Evolutionary conservation across 2,888 invertebrate genomes (phyloP), one percentile per base, ranked within the genome.

Genomic region (Ethmia dodecea): DNA sequence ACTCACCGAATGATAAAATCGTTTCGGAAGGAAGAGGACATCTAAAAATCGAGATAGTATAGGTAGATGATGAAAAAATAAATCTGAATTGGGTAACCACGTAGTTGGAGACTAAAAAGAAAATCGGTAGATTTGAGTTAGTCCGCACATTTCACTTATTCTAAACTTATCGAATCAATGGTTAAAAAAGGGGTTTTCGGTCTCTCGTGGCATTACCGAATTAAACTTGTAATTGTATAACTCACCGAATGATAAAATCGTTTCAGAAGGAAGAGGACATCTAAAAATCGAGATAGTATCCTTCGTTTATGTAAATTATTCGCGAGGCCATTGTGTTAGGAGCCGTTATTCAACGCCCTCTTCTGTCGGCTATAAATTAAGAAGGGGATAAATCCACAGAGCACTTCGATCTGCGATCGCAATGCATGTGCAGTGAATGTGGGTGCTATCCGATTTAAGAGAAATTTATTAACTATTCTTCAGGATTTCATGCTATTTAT

Each of bases 341-440:
- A 27, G 36, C 22, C 26, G 31, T 36, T 13, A 25, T 31, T 36
- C 43, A 45, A 45, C 42, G 35, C 36, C 41, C 42, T 36, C 40
- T 33, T 31, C 37, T 49, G 56, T 56, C 55, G 47, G 65, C 70
- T 55, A 78, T 80, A 80, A 79, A 80, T 80, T 78, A 77, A 57
- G 51, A 57, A 56, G 60, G 51, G 74, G 66, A 71, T 75, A 66
- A 65, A 76, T 72, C 70, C 68, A 72, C 70, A 69, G 75, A 75
- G 54, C n/a, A n/a, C n/a, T 74, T 63, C 67, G 71, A 71, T 68
- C 61, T 65, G 53, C 56, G 61, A 69, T 61, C 55, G 52, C 53
- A 57, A 57, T 38, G 38, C 38, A 34, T 11, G 13, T 24, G 18
- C 13, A 27, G 31, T 39, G 39, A 35, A 39, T 35, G 35, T 35